phyloP scores from a whole-genome alignment of 1,140 invertebrate species.

The Contarinia nasturtii region DNA sequence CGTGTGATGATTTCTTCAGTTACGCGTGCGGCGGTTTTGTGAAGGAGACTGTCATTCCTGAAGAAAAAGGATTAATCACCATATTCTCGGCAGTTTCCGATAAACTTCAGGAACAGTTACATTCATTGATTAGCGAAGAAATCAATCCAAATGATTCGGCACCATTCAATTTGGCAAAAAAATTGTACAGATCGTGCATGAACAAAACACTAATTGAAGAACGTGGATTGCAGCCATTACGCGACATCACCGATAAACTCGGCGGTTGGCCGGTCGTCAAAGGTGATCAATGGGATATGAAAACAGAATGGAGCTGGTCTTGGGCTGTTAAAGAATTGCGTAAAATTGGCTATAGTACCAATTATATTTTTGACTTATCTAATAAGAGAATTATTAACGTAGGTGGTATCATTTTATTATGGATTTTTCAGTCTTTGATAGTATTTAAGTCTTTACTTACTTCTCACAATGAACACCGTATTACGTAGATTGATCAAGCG shows the following conservation, averaged over 20 bases:
- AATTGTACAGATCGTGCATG: conserved; percentile 70
- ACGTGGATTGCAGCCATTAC: conserved; percentile 46
- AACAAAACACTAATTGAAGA: conserved; percentile 59
- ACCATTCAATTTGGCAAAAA: conserved; percentile 55
- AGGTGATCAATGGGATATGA: conserved; percentile 51
- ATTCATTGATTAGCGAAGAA: conserved; percentile 50
- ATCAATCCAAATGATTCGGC: conserved; percentile 40
- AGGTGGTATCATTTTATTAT: conserved; percentile 24
- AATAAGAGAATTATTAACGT: conserved; percentile 76
- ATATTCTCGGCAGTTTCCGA: conserved; percentile 65
- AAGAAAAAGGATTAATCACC: conserved; percentile 60
- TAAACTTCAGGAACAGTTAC: conserved; percentile 56
- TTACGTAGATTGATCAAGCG: conserved; percentile 91
- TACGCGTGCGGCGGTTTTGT: conserved; percentile 64
- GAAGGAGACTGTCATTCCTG: conserved; percentile 51
- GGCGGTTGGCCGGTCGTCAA: conserved; percentile 83
- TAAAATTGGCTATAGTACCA: conserved; percentile 60
- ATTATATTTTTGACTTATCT: conserved; percentile 85
- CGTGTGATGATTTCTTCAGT: conserved; percentile 78
- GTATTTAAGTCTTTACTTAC: no score
- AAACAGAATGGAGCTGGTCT: conserved; percentile 54
- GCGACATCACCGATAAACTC: conserved; percentile 47
- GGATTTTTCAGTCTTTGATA: no score
- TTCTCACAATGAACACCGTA: no score
- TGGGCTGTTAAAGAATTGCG: conserved; percentile 65